phyloP scores from a whole-genome alignment of 2,888 invertebrate species.

The Pyralis farinalis region DNA sequence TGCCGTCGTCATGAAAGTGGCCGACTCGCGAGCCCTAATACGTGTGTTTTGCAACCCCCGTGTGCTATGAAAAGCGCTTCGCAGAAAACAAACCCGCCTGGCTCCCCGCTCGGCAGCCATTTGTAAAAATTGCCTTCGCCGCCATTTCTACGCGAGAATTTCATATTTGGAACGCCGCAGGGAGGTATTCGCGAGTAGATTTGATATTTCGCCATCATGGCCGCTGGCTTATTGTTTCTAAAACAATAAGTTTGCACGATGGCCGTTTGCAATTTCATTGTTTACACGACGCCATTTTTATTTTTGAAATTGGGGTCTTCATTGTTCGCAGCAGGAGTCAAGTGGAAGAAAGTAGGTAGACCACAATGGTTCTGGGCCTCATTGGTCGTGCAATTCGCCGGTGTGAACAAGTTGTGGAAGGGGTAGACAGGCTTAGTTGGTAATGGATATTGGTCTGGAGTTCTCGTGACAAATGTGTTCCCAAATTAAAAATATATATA shows the following conservation, averaged over 20 bases:
- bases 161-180: conserved; percentile 75
- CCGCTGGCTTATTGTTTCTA: conserved; percentile 68
- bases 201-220: conserved; percentile 68
- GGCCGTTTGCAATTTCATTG: conserved; percentile 59
- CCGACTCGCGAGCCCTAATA: conserved; percentile 9
- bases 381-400: conserved; percentile 25
- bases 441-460: background rate
- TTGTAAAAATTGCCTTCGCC: conserved; percentile 78
- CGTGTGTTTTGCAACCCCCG: conserved; percentile 24
- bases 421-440: background rate
- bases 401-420: background rate
- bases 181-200: conserved; percentile 61
- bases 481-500: background rate
- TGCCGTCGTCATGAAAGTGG: conserved; percentile 1
- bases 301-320: conserved; percentile 65
- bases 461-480: background rate
- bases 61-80: conserved; percentile 24
- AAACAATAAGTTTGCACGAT: conserved; percentile 66
- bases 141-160: conserved; percentile 77
- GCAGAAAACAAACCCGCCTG: conserved; percentile 52
- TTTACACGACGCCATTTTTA: conserved; percentile 69
- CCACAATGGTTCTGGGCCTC: conserved; percentile 28
- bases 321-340: conserved; percentile 31
- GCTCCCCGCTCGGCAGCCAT: conserved; percentile 70
- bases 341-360: conserved; percentile 17